Percentiles rank a stretch among this genome's conserved stretches.
phyloP scores from a whole-genome alignment of 1,140 invertebrate genomes.

The Scaptomyza montana region DNA sequence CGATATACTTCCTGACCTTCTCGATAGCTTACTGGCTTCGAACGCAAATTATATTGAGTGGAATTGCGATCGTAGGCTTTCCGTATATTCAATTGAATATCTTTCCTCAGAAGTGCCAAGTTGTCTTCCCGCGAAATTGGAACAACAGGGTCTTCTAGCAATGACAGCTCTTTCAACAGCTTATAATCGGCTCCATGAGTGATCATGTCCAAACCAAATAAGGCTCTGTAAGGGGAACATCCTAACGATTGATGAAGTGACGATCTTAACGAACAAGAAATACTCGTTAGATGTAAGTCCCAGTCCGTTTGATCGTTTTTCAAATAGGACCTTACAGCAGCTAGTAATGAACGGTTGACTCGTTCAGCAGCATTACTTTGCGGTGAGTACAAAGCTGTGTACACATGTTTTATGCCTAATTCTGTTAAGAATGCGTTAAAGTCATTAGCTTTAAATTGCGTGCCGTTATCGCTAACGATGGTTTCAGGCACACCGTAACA shows the following conservation, averaged over 20 bases:
- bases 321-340: no score
- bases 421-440: no score
- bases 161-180: neutral
- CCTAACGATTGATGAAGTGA: slow-evolving; percentile 21
- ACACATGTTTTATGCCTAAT: no score
- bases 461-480: no score
- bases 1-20: no score
- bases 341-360: no score
- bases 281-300: slow-evolving; percentile 18
- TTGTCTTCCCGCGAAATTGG: neutral
- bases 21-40: no score
- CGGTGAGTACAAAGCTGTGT: no score
- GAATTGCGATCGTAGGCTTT: neutral
- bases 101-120: neutral
- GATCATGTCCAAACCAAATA: slow-evolving; percentile 34
- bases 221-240: slow-evolving; percentile 20
- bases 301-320: slow-evolving; percentile 5
- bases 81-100: slow-evolving; percentile 2
- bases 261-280: slow-evolving; percentile 20
- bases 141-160: slow-evolving; percentile 11
- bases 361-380: no score
- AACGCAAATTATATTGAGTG: slow-evolving; percentile 4
- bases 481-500: no score
- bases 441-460: no score
- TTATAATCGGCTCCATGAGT: slow-evolving; percentile 4